Conservation (phyloP, 2,888 invertebrate species). For the Rotaria magnacalcarata region DNA sequence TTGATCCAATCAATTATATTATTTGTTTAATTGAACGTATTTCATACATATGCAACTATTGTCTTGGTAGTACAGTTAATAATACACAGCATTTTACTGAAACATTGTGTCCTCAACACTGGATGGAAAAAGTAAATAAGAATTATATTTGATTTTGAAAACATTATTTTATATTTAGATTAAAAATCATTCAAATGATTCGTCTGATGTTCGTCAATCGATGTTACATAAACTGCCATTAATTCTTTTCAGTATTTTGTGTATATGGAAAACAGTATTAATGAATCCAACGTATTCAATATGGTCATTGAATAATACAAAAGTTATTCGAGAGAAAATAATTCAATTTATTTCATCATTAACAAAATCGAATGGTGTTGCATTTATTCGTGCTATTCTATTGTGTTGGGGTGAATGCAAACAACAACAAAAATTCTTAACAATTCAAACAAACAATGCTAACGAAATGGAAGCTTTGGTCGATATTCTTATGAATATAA, state of each 20-base stretch:
- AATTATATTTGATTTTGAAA: not conserved
- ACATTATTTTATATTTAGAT: not conserved
- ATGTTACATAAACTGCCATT: not conserved
- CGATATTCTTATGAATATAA: constrained; percentile 7
- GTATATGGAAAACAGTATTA: not conserved
- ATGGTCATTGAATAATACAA: not conserved
- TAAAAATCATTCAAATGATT: not conserved
- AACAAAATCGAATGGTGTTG: not conserved
- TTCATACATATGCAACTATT: constrained; percentile 26
- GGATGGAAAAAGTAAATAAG: not conserved
- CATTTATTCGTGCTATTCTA: not conserved
- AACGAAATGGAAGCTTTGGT: not conserved
- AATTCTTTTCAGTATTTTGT: not conserved
- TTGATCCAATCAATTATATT: not conserved
- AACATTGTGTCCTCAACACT: constrained; percentile 4
- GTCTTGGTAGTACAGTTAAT: not conserved
- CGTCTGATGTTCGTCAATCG: constrained; percentile 3
- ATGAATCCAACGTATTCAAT: not conserved
- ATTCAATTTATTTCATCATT: not conserved
- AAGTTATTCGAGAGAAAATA: constrained; percentile 3
- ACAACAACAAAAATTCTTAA: not conserved
- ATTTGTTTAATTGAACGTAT: constrained; percentile 17
- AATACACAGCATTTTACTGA: not conserved
- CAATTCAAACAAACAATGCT: not conserved
- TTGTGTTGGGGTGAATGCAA: not conserved